phyloP scores from a whole-genome alignment of 2,888 invertebrate genomes.

The Nomada goodeniana region DNA sequence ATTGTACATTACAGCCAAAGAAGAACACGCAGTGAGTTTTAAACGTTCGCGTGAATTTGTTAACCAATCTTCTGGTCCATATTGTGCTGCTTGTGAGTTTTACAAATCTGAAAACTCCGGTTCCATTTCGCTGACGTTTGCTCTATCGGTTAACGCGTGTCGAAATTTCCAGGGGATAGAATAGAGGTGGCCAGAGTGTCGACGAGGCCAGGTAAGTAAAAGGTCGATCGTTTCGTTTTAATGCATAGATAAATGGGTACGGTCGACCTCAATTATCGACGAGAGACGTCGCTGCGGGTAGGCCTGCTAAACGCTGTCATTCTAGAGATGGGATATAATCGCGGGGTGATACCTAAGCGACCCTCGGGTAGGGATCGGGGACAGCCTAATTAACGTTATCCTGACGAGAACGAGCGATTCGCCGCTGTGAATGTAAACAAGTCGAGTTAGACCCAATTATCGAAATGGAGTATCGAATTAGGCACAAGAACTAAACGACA shows the following conservation, averaged over 20 bases:
- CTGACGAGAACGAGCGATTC: constrained; percentile 47
- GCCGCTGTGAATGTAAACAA: constrained; percentile 58
- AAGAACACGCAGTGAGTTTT: no score
- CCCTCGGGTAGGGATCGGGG: constrained; percentile 46
- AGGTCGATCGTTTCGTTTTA: constrained; percentile 50
- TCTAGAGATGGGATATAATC: constrained; percentile 62
- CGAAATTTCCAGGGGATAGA: background rate
- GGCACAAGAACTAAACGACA: constrained; percentile 26
- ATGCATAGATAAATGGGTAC: constrained; percentile 65
- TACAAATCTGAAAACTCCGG: background rate
- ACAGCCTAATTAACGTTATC: constrained; percentile 68
- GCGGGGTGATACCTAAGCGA: constrained; percentile 56
- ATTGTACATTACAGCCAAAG: no score
- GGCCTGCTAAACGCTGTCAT: constrained; percentile 61
- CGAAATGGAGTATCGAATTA: constrained; percentile 64
- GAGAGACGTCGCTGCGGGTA: constrained; percentile 53
- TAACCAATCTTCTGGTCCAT: no score
- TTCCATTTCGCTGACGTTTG: background rate
- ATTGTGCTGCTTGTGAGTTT: background rate
- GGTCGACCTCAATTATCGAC: constrained; percentile 71
- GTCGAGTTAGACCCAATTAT: constrained; percentile 57
- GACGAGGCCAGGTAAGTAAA: constrained; percentile 7
- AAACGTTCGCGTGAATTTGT: no score
- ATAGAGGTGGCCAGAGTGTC: background rate
- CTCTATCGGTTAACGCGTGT: background rate